phyloP scores from a whole-genome alignment of 2,888 invertebrate species.

The Pycnomerus fuliginosus region DNA sequence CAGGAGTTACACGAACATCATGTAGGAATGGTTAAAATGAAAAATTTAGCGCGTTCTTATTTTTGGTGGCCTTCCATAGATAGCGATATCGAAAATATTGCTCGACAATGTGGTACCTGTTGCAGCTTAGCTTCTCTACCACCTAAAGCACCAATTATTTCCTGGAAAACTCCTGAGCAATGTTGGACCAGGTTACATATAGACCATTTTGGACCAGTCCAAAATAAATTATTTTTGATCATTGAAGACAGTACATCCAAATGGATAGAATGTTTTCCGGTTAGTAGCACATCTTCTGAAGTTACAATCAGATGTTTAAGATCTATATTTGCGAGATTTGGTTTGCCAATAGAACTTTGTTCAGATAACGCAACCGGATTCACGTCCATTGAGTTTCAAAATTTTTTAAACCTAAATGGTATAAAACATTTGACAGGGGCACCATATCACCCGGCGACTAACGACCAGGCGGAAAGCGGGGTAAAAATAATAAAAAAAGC shows the following conservation, averaged over 20 bases:
- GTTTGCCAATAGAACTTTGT: conserved; percentile 3
- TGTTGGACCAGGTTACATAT: background rate
- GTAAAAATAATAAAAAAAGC: conserved; percentile 5
- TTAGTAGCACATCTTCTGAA: background rate
- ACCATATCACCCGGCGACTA: conserved; percentile 5
- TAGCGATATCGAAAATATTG: background rate
- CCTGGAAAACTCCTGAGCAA: background rate
- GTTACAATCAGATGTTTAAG: conserved; percentile 1
- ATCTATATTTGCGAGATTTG: background rate
- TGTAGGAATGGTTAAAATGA: conserved; percentile 3
- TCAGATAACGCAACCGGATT: no score
- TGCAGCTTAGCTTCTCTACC: background rate
- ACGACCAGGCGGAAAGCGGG: conserved; percentile 3
- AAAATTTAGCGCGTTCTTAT: conserved; percentile 2
- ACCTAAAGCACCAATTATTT: background rate
- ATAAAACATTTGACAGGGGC: conserved; percentile 3
- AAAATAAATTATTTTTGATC: conserved; percentile 1
- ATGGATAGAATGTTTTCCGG: conserved; percentile 2
- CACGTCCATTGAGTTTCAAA: conserved; percentile 1
- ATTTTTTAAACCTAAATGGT: conserved; percentile 1
- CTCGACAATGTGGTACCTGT: background rate
- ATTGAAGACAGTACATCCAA: conserved; percentile 5
- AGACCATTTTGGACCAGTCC: conserved; percentile 3
- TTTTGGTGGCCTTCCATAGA: conserved; percentile 8
- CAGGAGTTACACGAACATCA: conserved; percentile 2